A percentile compares a stretch with the other conserved stretches of the same genome.
These are phyloP conservation scores for Margaritifera margaritifera DNA, from an alignment of 2,888 invertebrate species.

Conservation along the genomic window DNA sequence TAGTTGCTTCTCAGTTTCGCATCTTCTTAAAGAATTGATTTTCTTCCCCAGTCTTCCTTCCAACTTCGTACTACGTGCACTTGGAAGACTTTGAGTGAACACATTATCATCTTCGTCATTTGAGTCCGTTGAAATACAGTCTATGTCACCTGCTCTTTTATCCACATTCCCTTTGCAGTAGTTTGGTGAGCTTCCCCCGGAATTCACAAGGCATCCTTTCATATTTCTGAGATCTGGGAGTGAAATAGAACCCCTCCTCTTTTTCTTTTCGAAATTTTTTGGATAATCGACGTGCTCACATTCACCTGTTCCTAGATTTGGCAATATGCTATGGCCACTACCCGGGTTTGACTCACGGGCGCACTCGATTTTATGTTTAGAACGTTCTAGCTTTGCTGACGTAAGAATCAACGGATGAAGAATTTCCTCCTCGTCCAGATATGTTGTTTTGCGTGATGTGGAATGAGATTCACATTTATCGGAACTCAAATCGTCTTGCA, in stretches of 20 bases:
- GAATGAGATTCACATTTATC: constrained; percentile 1
- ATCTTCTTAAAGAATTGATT: constrained; percentile 2
- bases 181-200: constrained; percentile 43
- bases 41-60: not conserved
- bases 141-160: not conserved
- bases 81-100: constrained; percentile 27
- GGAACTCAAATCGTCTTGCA: not conserved
- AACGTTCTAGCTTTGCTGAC: no score
- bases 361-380: no score
- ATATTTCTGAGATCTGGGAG: constrained; percentile 55
- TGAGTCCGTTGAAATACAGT: constrained; percentile 6
- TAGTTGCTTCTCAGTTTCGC: constrained; percentile 16
- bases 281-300: constrained; percentile 6
- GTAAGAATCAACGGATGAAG: not conserved
- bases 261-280: constrained; percentile 22
- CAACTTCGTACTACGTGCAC: not conserved
- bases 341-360: no score
- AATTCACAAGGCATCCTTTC: constrained; percentile 44
- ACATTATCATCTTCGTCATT: constrained; percentile 31
- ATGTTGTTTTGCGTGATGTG: constrained; percentile 1
- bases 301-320: no score
- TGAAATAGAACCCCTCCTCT: constrained; percentile 47
- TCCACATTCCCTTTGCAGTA: constrained; percentile 6
- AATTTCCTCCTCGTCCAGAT: not conserved
- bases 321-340: no score